Evolutionary conservation across 2,888 invertebrate species (phyloP).

Genomic region (Lepidocyrtinus sp.): DNA sequence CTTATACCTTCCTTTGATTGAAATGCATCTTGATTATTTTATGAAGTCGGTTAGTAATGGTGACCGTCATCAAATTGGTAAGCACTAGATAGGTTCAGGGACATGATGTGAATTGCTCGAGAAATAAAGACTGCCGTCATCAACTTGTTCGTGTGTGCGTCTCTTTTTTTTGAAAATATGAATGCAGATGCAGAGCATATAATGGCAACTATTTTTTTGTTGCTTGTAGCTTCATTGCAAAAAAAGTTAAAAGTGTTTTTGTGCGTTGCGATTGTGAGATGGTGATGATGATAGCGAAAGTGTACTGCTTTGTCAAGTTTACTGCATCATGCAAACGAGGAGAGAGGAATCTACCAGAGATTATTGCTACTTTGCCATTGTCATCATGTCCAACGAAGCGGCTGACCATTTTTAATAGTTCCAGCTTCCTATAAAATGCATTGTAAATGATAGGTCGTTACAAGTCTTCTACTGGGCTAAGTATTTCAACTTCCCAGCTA

Average conservation of each 20-base stretch:
- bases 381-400: constrained; percentile 6
- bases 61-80: neutral
- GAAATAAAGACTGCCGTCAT: neutral
- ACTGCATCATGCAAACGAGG: neutral
- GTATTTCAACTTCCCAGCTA: neutral
- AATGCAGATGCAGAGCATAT: neutral
- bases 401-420: constrained; percentile 43
- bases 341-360: neutral
- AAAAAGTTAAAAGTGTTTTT: neutral
- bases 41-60: neutral
- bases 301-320: neutral
- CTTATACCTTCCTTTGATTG: too few relatives aligned
- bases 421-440: constrained; percentile 49
- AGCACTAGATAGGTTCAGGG: constrained; percentile 32
- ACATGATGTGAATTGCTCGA: constrained; percentile 41
- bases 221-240: neutral
- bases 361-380: neutral
- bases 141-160: constrained; percentile 10
- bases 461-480: constrained; percentile 23
- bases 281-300: neutral
- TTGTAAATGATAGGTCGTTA: constrained; percentile 40
- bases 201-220: neutral
- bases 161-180: neutral
- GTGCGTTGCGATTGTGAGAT: neutral
- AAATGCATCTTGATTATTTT: too few relatives aligned